Evolutionary conservation across 2,113 vertebrate genomes (phyloP), one percentile per base, ranked within the genome.

Genomic region (Phyllopteryx taeniolatus): DNA sequence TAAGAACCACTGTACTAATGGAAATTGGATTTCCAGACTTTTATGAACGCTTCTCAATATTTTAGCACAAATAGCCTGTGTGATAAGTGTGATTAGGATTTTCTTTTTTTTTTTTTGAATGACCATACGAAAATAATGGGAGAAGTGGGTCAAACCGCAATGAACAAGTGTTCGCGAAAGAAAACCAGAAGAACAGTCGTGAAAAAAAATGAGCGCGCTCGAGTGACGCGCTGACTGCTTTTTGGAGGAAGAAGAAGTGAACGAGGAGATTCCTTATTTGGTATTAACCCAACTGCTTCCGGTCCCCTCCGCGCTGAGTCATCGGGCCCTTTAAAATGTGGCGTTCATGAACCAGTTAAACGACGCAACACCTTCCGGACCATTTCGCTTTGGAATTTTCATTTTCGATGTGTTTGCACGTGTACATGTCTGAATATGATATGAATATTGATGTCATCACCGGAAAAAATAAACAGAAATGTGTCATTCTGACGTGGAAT

Each of bases 321-420:
- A 87, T 77, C 63, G 53, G 86, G 62, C 77, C 57, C 81, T 90
- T 89, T 89, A 90, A 88, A 80, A 68, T 59, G 87, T 1, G 78
- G 85, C 81, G 9, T 89, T 88, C 83, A 87, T 31, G 85, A 61
- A 31, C 76, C 7, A 61, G 2, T 68, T 27, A 43, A 53, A 51
- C 6, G 31, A 17, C 5, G 17, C 0, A 19, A 15, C 12, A 6
- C 4, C 17, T 8, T 47, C 43, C n/a, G 12, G 12, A 15, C 47
- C 11, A 2, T 15, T 6, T 47, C 22, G 27, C 22, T 27, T 47
- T 15, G 8, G 4, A 33, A 33, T 33, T 35, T 33, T 14, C 19
- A 10, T 44, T 47, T 13, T 6, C 31, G 22, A 13, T 47, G 64
- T 9, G 22, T 44, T 44, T 14, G 2, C 11, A 27, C 20, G 11